Conservation (phyloP, 2,888 invertebrate species). For the Acrocyrtus sp. region DNA sequence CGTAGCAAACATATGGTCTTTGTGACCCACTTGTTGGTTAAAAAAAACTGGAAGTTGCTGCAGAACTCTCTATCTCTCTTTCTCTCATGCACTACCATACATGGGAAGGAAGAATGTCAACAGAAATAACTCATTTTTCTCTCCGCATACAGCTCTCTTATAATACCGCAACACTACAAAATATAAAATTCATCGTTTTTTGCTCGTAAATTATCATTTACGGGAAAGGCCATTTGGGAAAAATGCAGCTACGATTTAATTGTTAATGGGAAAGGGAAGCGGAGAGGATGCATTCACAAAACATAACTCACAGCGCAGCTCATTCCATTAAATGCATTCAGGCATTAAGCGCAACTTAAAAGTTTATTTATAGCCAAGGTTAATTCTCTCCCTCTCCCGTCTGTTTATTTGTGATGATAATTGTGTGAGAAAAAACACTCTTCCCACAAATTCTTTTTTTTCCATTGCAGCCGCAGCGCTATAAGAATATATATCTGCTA, state of each 20-base stretch:
- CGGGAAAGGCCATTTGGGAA: not conserved
- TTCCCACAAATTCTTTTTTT: not conserved
- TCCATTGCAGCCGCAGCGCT: no score
- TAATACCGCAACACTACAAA: not conserved
- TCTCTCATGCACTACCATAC: not conserved
- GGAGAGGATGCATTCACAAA: no score
- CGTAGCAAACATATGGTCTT: slow-evolving; percentile 32
- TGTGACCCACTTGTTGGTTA: slow-evolving; percentile 44
- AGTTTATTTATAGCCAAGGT: not conserved
- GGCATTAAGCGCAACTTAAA: not conserved
- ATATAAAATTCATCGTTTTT: not conserved
- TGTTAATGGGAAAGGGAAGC: not conserved
- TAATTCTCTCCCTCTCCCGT: not conserved
- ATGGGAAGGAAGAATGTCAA: not conserved
- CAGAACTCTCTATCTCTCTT: not conserved
- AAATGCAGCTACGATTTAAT: not conserved
- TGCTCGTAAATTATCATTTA: not conserved
- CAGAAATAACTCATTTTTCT: slow-evolving; percentile 5
- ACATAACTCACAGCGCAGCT: not conserved
- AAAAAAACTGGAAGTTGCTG: slow-evolving; percentile 27
- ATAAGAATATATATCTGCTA: no score
- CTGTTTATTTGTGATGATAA: not conserved
- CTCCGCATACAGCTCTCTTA: not conserved
- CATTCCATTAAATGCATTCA: slow-evolving; percentile 1
- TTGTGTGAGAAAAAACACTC: not conserved